Base-by-base conservation (phyloP, 2,113 vertebrate species). In the Megalops atlanticus region DNA sequence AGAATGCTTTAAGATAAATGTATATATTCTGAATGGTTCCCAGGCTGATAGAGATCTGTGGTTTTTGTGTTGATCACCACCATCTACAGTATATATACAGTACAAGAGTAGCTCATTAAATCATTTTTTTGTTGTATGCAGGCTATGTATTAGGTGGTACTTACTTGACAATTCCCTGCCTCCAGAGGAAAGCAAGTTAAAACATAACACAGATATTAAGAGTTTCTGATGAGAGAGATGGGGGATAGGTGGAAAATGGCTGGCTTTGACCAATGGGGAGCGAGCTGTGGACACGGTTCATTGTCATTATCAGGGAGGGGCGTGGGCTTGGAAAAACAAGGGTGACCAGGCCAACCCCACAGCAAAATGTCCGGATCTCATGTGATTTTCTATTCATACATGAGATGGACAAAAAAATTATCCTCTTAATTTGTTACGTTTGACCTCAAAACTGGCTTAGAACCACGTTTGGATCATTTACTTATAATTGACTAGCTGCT, bases 121-220 rank as follows among this genome's bases (percentile, higher is more conserved):
- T n/a, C n/a, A n/a, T n/a, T n/a, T n/a, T n/a, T n/a, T n/a, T n/a
- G n/a, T n/a, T n/a, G n/a, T n/a, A n/a, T n/a, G n/a, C n/a, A n/a
- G n/a, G n/a, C n/a, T n/a, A n/a, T n/a, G 54, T n/a, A 54, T 82
- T 39, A 76, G 80, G 47, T 84, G 82, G 84, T 97, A 97, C 96
- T 94, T 95, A 96, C 96, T 97, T 98, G 96, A 97, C 96, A 95
- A 98, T 97, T 96, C 96, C 96, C 96, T 96, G 96, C 96, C 96
- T 98, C 96, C 96, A 97, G 92, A 95, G 95, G 96, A 96, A 96
- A 95, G 96, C 96, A 96, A 96, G 95, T 95, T 93, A 95, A 97
- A 96, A 98, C 94, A 97, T 86, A 98, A 96, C 90, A 96, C 89
- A 97, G 90, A 92, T 87, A 94, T 96, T 97, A 96, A 96, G 84